Conservation (phyloP, 2,113 vertebrate genomes). For the Terrapene triunguis region DNA sequence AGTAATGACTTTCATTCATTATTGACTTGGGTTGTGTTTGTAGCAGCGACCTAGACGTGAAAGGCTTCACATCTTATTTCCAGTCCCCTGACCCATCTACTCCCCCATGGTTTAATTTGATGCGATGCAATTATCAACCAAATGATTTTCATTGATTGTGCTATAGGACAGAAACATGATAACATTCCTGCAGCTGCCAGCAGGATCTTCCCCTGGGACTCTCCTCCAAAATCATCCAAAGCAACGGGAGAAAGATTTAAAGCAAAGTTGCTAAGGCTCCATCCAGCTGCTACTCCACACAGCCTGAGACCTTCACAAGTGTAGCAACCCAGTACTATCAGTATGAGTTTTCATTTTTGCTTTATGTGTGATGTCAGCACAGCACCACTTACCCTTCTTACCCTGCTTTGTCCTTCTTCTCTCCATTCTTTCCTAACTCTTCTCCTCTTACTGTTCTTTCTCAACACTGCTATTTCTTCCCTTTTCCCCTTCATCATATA, state of each 20-base stretch:
- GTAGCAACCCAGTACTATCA: neutral
- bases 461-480: neutral
- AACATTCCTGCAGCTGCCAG: conserved; percentile 36
- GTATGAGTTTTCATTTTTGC: neutral
- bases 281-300: neutral
- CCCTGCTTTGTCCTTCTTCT: neutral
- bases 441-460: neutral
- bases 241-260: conserved; percentile 1
- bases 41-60: conserved; percentile 63
- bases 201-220: conserved; percentile 29
- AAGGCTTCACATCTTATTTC: conserved; percentile 69
- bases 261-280: neutral
- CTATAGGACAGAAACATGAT: conserved; percentile 64
- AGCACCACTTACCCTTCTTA: neutral
- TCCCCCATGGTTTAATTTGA: conserved; percentile 69
- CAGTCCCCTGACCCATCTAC: conserved; percentile 29
- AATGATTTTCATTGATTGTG: conserved; percentile 75
- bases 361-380: neutral
- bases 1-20: conserved; percentile 53
- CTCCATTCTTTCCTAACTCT: neutral
- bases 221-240: neutral
- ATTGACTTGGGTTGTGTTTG: conserved; percentile 67
- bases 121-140: conserved; percentile 71
- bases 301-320: neutral
- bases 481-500: neutral